Conservation (phyloP, 1,140 invertebrate species). For the Amphibalanus amphitrite region DNA sequence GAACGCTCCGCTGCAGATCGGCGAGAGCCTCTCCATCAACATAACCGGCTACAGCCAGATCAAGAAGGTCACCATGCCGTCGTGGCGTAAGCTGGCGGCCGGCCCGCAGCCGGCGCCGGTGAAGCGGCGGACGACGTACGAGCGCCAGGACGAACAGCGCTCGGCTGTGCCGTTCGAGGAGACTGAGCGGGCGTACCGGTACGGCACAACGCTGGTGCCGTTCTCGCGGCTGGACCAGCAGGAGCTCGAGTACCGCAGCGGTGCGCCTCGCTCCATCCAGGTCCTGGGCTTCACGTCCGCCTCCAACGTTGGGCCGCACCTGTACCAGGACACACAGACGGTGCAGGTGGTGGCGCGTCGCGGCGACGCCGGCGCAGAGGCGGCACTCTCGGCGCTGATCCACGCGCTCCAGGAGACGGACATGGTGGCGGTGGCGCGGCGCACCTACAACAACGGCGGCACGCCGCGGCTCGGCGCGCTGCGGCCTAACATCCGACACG, state of each 20-base stretch:
- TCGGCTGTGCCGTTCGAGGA: conserved; percentile 26
- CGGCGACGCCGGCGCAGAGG: conserved; percentile 20
- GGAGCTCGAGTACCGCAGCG: neutral
- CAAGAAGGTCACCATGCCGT: conserved; percentile 11
- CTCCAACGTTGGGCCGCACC: neutral
- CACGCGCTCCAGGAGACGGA: conserved; percentile 32
- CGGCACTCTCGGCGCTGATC: conserved; percentile 31
- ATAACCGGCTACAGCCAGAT: conserved; percentile 20
- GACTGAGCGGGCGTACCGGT: conserved; percentile 31
- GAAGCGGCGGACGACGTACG: conserved; percentile 26
- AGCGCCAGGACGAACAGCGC: conserved; percentile 31
- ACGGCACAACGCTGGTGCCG: conserved; percentile 34
- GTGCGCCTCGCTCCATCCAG: neutral
- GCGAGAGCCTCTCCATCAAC: conserved; percentile 28
- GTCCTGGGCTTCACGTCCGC: neutral
- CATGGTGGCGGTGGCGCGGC: conserved; percentile 31
- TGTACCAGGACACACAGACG: neutral
- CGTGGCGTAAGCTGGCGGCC: conserved; percentile 31
- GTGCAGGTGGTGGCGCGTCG: neutral
- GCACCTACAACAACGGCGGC: conserved; percentile 27
- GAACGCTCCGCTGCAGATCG: conserved; percentile 32
- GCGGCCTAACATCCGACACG: conserved; percentile 29
- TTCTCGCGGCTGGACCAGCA: conserved; percentile 20
- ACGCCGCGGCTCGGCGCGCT: conserved; percentile 30
- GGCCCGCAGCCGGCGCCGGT: conserved; percentile 22